A percentile compares a stretch with the other conserved stretches of the same genome.
These are phyloP conservation scores for Imbricaverruca yamaguchii DNA, from an alignment of 2,888 invertebrate genomes.

Conservation along the genomic window DNA sequence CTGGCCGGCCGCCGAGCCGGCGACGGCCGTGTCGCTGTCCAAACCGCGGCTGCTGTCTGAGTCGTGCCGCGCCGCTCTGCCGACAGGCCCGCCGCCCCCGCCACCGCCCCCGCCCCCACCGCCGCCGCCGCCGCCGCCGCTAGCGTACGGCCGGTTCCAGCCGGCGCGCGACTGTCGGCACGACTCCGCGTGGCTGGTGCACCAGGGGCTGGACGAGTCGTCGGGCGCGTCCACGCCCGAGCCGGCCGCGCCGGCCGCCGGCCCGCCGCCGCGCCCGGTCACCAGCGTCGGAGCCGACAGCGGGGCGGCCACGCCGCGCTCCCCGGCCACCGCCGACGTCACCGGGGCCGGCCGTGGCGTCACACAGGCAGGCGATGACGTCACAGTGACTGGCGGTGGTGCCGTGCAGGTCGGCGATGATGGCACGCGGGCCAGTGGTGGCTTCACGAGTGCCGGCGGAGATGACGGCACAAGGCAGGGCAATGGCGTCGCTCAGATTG, in stretches of 20 bases:
- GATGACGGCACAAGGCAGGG: too few relatives aligned
- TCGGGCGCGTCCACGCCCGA: conserved; percentile 17
- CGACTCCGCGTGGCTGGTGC: conserved; percentile 60
- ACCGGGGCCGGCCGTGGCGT: too few relatives aligned
- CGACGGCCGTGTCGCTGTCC: conserved; percentile 36
- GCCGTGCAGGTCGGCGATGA: too few relatives aligned
- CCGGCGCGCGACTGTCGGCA: conserved; percentile 85
- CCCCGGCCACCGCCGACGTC: too few relatives aligned
- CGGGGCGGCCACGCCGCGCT: background rate
- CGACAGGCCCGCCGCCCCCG: conserved; percentile 64
- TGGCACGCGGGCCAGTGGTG: too few relatives aligned
- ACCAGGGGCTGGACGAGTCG: background rate
- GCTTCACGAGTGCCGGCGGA: too few relatives aligned
- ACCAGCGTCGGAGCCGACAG: conserved; percentile 37
- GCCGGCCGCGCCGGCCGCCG: conserved; percentile 51
- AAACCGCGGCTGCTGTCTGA: conserved; percentile 43
- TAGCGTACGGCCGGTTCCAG: conserved; percentile 64
- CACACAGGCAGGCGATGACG: too few relatives aligned
- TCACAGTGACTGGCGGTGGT: too few relatives aligned
- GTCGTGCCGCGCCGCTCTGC: conserved; percentile 68
- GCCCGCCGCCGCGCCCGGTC: conserved; percentile 60
- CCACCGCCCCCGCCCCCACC: conserved; percentile 73
- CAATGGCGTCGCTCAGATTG: too few relatives aligned
- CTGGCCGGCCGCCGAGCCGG: conserved; percentile 64
- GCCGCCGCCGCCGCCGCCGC: conserved; percentile 65